Evolutionary conservation across 2,797 vertebrate species (phyloP).

Genomic region (Amazona finschi): DNA sequence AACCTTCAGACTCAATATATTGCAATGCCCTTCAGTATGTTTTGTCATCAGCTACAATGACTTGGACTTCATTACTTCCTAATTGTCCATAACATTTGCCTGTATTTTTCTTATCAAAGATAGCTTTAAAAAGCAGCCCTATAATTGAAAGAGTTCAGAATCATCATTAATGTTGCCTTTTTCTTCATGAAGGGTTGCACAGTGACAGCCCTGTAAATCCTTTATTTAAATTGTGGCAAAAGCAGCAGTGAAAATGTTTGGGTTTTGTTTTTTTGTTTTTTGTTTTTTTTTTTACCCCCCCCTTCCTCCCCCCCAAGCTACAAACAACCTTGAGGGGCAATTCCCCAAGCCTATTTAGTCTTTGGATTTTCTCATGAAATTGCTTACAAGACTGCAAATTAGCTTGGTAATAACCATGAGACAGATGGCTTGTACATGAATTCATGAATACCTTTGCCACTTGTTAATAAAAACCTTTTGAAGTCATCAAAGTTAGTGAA

Average conservation of each 20-base stretch:
- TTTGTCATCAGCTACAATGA: constrained; percentile 32
- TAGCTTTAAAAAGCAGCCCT: background rate
- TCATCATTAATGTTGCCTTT: background rate
- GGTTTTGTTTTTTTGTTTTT: background rate
- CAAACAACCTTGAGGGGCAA: background rate
- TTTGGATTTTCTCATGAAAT: background rate
- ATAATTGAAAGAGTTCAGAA: background rate
- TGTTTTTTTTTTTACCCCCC: background rate
- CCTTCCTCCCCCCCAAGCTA: background rate
- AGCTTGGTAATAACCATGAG: background rate
- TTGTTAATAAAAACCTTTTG: background rate
- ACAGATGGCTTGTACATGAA: background rate
- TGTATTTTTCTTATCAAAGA: constrained; percentile 28
- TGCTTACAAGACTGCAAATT: constrained; percentile 9
- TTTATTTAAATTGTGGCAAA: background rate
- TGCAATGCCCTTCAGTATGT: background rate
- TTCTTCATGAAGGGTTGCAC: background rate
- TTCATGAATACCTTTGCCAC: background rate
- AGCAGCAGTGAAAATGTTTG: background rate
- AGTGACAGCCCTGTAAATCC: background rate
- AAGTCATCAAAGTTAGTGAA: background rate
- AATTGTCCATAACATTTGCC: constrained; percentile 34
- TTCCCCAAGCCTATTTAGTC: background rate
- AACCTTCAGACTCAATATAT: background rate
- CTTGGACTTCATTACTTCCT: constrained; percentile 24